Evolutionary conservation across 2,113 vertebrate genomes (phyloP).

Genomic region (Stigmatopora argus): DNA sequence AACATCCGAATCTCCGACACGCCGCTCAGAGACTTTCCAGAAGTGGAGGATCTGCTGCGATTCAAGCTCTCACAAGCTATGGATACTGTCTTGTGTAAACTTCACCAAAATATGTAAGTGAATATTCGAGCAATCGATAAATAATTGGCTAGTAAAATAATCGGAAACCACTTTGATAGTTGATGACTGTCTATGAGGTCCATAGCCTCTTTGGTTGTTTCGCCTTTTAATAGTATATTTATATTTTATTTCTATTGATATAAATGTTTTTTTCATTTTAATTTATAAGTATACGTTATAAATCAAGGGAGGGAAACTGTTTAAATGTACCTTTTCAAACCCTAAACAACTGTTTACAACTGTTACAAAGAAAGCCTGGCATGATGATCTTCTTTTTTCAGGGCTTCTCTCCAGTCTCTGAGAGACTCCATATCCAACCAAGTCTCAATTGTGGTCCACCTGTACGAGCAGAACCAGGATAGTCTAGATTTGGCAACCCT

Average conservation of each 20-base stretch:
- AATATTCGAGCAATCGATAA: not conserved
- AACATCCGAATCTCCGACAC: slow-evolving; percentile 59
- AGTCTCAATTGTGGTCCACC: slow-evolving; percentile 57
- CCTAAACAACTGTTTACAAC: too few species aligned
- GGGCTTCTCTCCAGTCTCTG: slow-evolving; percentile 70
- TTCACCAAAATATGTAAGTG: slow-evolving; percentile 75
- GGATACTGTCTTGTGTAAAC: slow-evolving; percentile 67
- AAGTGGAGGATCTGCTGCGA: slow-evolving; percentile 68
- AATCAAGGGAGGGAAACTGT: too few species aligned
- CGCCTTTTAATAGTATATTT: too few species aligned
- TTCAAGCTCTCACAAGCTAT: slow-evolving; percentile 73
- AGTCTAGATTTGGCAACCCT: slow-evolving; percentile 40
- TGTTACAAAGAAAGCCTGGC: not conserved
- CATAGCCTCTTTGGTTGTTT: too few species aligned
- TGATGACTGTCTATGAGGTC: too few species aligned
- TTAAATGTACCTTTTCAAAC: too few species aligned
- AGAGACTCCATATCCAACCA: slow-evolving; percentile 70
- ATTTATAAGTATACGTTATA: too few species aligned
- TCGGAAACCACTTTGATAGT: too few species aligned
- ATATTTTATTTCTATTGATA: too few species aligned
- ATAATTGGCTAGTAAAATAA: too few species aligned
- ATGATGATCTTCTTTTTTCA: slow-evolving; percentile 28
- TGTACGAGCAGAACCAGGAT: slow-evolving; percentile 67
- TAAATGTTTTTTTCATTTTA: too few species aligned
- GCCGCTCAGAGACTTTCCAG: slow-evolving; percentile 66